phyloP scores from a whole-genome alignment of 2,113 vertebrate species.

The Sander lucioperca region DNA sequence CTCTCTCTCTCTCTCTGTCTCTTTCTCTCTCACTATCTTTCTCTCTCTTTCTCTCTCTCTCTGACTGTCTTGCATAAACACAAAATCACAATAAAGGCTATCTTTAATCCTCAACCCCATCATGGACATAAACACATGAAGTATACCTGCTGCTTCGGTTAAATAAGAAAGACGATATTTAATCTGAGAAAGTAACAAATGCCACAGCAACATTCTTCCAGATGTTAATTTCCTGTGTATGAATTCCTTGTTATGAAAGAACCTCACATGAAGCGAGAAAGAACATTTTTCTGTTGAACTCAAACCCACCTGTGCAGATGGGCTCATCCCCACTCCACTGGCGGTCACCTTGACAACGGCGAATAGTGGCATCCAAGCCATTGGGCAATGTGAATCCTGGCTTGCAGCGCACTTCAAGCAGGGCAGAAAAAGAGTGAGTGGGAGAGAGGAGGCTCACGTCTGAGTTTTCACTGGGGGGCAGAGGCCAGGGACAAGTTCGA shows the following conservation, averaged over 20 bases:
- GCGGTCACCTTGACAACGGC: slow-evolving; percentile 88
- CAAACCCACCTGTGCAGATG: slow-evolving; percentile 82
- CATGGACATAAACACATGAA: background rate
- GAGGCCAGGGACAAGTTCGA: slow-evolving; percentile 87
- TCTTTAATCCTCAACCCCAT: background rate
- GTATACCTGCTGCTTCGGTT: background rate
- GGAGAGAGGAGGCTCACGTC: slow-evolving; percentile 78
- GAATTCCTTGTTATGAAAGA: background rate
- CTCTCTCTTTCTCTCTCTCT: background rate
- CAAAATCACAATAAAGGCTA: slow-evolving; percentile 22
- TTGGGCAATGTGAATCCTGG: slow-evolving; percentile 79
- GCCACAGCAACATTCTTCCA: background rate
- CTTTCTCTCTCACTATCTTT: background rate
- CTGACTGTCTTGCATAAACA: slow-evolving; percentile 14
- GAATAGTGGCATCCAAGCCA: slow-evolving; percentile 78
- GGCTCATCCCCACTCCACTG: slow-evolving; percentile 87
- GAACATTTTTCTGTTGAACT: slow-evolving; percentile 3
- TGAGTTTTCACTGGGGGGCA: slow-evolving; percentile 64
- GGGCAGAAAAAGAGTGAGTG: slow-evolving; percentile 82
- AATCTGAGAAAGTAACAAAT: background rate
- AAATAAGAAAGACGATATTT: background rate
- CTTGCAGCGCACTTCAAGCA: slow-evolving; percentile 83
- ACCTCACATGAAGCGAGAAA: background rate
- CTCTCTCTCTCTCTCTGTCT: slow-evolving; percentile 15
- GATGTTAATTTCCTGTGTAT: background rate